Percentiles rank a stretch among this genome's conserved stretches.
Conservation (phyloP, 2,888 invertebrate genomes). For the Brenthis hecate region DNA sequence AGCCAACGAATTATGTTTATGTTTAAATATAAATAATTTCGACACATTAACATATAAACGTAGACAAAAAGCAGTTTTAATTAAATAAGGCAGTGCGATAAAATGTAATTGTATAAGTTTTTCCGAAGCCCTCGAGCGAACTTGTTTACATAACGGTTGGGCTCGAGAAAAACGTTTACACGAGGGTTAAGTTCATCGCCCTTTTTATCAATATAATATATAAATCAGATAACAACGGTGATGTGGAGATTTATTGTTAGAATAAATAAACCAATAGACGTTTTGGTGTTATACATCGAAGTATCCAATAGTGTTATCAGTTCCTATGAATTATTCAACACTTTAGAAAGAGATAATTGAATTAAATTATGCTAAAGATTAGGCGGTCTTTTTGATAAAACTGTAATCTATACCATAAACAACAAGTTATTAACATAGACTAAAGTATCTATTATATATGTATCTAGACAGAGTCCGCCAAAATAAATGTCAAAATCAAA, state of each 20-base stretch:
- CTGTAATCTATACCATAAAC: no score
- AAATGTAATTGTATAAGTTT: slow-evolving; percentile 18
- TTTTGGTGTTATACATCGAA: slow-evolving; percentile 2
- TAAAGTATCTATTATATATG: no score
- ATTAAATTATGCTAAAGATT: no score
- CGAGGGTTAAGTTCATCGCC: slow-evolving; percentile 31
- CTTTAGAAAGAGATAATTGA: background rate
- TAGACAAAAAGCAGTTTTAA: slow-evolving; percentile 18
- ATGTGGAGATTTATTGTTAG: background rate
- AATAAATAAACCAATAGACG: no score
- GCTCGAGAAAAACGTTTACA: slow-evolving; percentile 23
- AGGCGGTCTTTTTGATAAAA: no score
- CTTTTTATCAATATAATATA: slow-evolving; percentile 23
- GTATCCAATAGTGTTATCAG: background rate
- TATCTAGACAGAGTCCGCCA: no score
- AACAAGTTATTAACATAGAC: no score
- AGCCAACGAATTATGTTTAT: no score
- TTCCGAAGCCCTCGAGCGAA: slow-evolving; percentile 15
- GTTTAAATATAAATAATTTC: no score
- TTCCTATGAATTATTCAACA: background rate
- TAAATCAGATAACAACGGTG: slow-evolving; percentile 12
- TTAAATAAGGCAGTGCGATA: slow-evolving; percentile 25
- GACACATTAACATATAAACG: background rate
- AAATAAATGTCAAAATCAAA: no score
- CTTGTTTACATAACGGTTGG: slow-evolving; percentile 27